Evolutionary conservation across 2,888 invertebrate genomes (phyloP), one percentile per base, ranked within the genome.

Genomic region (Drosophila siamana): DNA sequence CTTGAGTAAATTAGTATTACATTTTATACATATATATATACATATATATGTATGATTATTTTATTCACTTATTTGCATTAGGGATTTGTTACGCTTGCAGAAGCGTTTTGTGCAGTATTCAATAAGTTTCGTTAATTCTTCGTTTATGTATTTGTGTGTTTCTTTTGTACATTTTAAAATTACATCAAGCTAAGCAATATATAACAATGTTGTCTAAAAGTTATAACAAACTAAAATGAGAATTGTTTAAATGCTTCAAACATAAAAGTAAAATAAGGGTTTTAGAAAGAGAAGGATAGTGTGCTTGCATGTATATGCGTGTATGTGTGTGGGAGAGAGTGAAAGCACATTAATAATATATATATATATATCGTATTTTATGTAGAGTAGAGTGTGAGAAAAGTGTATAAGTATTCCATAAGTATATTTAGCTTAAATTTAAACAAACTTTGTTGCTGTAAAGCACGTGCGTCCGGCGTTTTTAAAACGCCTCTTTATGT

Each of bases 101-200:
- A 30, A 30, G 30, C 30, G 30, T 11, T 11, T 33, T 33, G 33
- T 33, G 33, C 33, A 33, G 30, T 33, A 11, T 33, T 11, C 26
- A 26, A 26, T 7, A 26, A 7, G 8, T 46, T 38, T 38, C 36
- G 36, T 38, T 38, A 33, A 28, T 9, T 43, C 16, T n/a, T 19
- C 44, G 16, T 16, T 9, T 15, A 9, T 22, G 56, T 50, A 9
- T 62, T 16, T 38, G 51, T 26, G 44, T 28, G 8, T 30, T 50
- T 26, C 2, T 61, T 59, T 51, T 67, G 41, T 70, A 74, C 64
- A 60, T 46, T 48, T 48, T 33, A 30, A 64, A 60, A 71, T 57
- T 62, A 50, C 36, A 52, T 57, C 48, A 69, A 74, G 85, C 78
- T 80, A 82, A 87, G 76, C 74, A 82, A 76, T 87, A 82, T 87